Evolutionary conservation across 2,888 invertebrate species (phyloP).

Genomic region (Drosophila yooni): DNA sequence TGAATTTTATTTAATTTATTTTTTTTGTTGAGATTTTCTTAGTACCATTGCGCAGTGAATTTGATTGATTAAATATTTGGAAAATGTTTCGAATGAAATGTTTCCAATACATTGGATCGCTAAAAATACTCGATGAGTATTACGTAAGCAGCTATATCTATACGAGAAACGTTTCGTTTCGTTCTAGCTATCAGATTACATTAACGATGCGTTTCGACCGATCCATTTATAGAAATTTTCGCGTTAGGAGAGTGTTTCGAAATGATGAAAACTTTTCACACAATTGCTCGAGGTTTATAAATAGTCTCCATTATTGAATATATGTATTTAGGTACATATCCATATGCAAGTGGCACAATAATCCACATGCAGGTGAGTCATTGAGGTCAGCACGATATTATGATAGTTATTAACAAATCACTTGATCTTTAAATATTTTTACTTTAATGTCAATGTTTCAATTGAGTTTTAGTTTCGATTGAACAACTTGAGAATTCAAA

Average conservation of each 20-base stretch:
- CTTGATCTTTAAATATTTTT: slow-evolving; percentile 35
- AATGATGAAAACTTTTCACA: slow-evolving; percentile 44
- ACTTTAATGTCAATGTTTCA: slow-evolving; percentile 28
- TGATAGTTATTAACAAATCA: slow-evolving; percentile 21
- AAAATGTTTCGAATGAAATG: slow-evolving; percentile 29
- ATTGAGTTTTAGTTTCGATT: slow-evolving; percentile 19
- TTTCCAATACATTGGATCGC: slow-evolving; percentile 13
- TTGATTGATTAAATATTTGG: slow-evolving; percentile 19
- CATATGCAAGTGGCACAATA: slow-evolving; percentile 38
- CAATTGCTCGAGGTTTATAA: slow-evolving; percentile 40
- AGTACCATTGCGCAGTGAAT: slow-evolving; percentile 27
- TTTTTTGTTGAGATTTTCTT: not conserved
- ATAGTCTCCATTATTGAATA: slow-evolving; percentile 43
- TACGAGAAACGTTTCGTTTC: slow-evolving; percentile 39
- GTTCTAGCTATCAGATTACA: slow-evolving; percentile 67
- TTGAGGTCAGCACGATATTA: slow-evolving; percentile 29
- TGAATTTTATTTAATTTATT: not conserved
- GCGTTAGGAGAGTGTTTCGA: slow-evolving; percentile 25
- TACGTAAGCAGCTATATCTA: slow-evolving; percentile 57
- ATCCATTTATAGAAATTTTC: slow-evolving; percentile 71
- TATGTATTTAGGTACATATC: slow-evolving; percentile 19
- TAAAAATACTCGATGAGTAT: slow-evolving; percentile 54
- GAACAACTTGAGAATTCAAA: slow-evolving; percentile 24
- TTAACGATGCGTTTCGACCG: slow-evolving; percentile 45
- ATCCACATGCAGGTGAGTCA: slow-evolving; percentile 51